These are phyloP conservation scores for Myathropa florea DNA, from an alignment of 2,888 invertebrate species.

Conservation along the genomic window DNA sequence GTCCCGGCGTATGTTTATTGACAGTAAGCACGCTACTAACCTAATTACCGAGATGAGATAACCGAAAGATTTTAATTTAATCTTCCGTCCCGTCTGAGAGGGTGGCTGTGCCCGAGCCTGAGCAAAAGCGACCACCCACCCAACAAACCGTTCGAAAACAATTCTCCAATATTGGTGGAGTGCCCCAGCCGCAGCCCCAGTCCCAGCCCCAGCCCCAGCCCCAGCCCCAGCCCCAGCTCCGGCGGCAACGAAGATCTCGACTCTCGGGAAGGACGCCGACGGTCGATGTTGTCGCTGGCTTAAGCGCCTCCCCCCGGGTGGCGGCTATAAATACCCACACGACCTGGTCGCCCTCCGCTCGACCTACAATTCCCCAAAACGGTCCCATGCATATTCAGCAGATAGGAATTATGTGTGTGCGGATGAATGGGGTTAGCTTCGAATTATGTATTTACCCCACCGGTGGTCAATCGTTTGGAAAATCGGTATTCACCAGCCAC, in stretches of 20 bases:
- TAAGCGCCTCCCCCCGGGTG: neutral
- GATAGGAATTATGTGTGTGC: conserved; percentile 43
- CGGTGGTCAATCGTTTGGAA: conserved; percentile 57
- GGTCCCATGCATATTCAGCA: conserved; percentile 24
- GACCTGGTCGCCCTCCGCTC: neutral
- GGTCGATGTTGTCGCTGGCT: too few relatives aligned
- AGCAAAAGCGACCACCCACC: neutral
- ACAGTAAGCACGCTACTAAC: conserved; percentile 23
- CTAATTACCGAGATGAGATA: conserved; percentile 49
- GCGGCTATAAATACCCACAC: conserved; percentile 12
- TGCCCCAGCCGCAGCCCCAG: too few relatives aligned
- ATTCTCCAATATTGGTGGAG: neutral
- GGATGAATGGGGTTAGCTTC: conserved; percentile 50
- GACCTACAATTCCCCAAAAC: neutral
- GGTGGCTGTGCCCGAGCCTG: neutral
- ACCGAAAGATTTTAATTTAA: conserved; percentile 47
- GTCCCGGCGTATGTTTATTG: neutral
- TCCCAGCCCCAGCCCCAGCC: too few relatives aligned
- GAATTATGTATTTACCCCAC: conserved; percentile 17
- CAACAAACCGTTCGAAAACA: neutral
- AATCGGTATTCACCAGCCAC: conserved; percentile 32
- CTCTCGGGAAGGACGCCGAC: too few relatives aligned
- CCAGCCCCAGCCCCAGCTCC: too few relatives aligned
- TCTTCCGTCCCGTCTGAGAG: conserved; percentile 9
- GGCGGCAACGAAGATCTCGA: too few relatives aligned